Conservation (phyloP, 2,888 invertebrate genomes). For the Carterocephalus palaemon region DNA sequence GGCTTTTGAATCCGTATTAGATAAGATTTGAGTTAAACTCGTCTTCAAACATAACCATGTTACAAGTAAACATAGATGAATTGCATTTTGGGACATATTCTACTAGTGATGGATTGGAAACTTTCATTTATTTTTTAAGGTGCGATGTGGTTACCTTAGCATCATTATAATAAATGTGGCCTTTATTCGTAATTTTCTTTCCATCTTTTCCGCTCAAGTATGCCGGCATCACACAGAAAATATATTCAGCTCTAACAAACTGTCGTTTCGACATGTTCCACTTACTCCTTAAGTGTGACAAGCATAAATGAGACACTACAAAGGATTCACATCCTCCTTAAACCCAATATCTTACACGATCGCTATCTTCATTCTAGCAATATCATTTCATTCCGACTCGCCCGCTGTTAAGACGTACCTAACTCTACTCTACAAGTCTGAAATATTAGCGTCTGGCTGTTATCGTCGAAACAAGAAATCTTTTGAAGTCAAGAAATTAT, state of each 20-base stretch:
- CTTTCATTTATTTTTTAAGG: no score
- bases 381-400: conserved; percentile 10
- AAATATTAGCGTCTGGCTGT: conserved; percentile 10
- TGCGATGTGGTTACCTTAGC: no score
- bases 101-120: no score
- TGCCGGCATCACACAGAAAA: background rate
- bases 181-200: no score
- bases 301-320: conserved; percentile 5
- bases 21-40: no score
- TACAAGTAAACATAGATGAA: no score
- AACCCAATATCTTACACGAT: conserved; percentile 13
- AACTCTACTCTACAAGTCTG: conserved; percentile 25
- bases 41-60: no score
- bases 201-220: no score
- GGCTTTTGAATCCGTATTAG: no score
- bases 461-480: conserved; percentile 18
- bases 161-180: no score
- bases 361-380: conserved; percentile 10
- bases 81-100: no score
- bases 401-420: background rate
- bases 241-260: background rate
- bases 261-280: background rate
- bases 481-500: conserved; percentile 13
- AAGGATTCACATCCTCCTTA: conserved; percentile 19
- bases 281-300: conserved; percentile 8